Evolutionary conservation across 2,888 invertebrate species (phyloP).

Genomic region (Parnassius orleans): DNA sequence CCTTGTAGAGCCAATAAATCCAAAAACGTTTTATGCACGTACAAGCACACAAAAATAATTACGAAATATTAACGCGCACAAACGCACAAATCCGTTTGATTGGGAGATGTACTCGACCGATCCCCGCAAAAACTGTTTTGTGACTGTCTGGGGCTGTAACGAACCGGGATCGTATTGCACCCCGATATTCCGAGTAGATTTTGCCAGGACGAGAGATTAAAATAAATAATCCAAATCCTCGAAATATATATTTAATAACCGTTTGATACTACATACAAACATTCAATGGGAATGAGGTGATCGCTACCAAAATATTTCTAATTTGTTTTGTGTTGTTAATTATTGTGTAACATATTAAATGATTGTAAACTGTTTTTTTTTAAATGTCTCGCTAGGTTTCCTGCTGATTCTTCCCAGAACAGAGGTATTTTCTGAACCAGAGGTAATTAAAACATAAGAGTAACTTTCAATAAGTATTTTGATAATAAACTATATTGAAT

Average conservation of each 20-base stretch:
- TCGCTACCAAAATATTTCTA: too few species aligned
- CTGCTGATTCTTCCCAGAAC: too few species aligned
- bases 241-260: neutral
- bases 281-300: too few species aligned
- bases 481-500: too few species aligned
- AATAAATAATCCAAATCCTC: conserved; percentile 7
- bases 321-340: too few species aligned
- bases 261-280: neutral
- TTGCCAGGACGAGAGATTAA: conserved; percentile 17
- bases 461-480: too few species aligned
- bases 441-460: too few species aligned
- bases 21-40: conserved; percentile 11
- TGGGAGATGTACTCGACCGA: conserved; percentile 8
- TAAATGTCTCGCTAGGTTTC: too few species aligned
- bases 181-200: conserved; percentile 15
- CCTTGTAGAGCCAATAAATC: neutral
- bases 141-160: conserved; percentile 21
- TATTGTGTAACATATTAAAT: too few species aligned
- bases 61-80: neutral
- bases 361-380: too few species aligned
- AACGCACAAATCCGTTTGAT: conserved; percentile 1
- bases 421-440: too few species aligned
- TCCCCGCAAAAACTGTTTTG: conserved; percentile 4
- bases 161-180: conserved; percentile 16
- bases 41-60: neutral